Percentiles rank a stretch among this genome's conserved stretches.
Evolutionary conservation across 2,888 invertebrate species (phyloP).

Genomic region (Griposia aprilina): DNA sequence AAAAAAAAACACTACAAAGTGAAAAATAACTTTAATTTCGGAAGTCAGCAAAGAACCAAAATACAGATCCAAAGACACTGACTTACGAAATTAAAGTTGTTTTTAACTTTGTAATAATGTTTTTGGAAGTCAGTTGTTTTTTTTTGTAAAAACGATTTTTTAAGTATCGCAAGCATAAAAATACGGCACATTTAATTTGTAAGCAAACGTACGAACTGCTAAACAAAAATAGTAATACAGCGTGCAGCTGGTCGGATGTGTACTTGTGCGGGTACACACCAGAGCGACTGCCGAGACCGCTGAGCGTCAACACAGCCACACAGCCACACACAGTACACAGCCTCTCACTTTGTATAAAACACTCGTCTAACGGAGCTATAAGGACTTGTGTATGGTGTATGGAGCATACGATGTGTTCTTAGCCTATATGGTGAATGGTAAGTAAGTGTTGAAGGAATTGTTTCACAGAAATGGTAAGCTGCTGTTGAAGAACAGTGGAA

Average conservation of each 20-base stretch:
- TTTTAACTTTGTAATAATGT: no score
- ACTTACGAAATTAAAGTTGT: no score
- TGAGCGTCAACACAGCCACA: slow-evolving; percentile 31
- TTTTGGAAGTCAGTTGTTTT: no score
- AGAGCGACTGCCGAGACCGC: not conserved
- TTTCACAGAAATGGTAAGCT: not conserved
- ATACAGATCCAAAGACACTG: no score
- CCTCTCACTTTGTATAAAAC: slow-evolving; percentile 28
- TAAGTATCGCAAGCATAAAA: not conserved
- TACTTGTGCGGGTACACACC: slow-evolving; percentile 29
- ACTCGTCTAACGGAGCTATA: not conserved
- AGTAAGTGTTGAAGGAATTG: slow-evolving; percentile 4
- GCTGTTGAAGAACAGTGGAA: not conserved
- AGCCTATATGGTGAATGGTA: not conserved
- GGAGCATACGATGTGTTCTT: slow-evolving; percentile 4
- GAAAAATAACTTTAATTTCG: no score
- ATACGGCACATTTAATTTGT: slow-evolving; percentile 16
- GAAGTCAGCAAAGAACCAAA: no score
- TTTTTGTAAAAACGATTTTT: no score
- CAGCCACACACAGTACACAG: slow-evolving; percentile 3
- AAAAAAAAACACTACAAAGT: no score
- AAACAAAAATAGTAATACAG: slow-evolving; percentile 8
- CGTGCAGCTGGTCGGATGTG: slow-evolving; percentile 35
- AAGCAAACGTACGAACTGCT: slow-evolving; percentile 9
- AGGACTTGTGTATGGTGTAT: not conserved